Conservation (phyloP, 2,113 vertebrate genomes). For the Pelvicachromis taeniatus region DNA sequence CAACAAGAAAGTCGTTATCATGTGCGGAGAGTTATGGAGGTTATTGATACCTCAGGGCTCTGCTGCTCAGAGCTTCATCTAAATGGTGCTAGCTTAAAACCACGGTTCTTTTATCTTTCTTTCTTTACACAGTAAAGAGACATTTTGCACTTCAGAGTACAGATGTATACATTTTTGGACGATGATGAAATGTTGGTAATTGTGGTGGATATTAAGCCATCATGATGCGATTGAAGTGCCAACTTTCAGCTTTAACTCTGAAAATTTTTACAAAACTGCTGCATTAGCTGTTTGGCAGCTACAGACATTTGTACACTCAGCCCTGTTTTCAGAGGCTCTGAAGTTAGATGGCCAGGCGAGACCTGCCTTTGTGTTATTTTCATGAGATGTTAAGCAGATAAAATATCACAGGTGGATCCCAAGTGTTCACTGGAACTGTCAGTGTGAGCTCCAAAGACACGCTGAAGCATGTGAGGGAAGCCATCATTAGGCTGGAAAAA, state of each 20-base stretch:
- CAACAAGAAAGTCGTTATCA: background rate
- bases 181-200: background rate
- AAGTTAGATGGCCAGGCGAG: background rate
- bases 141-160: background rate
- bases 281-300: background rate
- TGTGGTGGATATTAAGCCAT: background rate
- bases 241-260: background rate
- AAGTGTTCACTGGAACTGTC: background rate
- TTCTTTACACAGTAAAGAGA: background rate
- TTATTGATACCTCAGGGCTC: background rate
- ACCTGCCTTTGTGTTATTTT: background rate
- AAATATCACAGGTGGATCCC: background rate
- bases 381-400: no score
- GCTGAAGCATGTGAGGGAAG: background rate
- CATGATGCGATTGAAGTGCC: background rate
- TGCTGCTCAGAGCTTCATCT: background rate
- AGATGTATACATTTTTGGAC: background rate
- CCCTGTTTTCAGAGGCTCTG: no score
- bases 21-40: background rate
- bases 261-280: background rate
- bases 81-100: background rate
- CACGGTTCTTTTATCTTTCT: background rate
- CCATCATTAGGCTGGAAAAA: background rate
- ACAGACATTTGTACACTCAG: background rate
- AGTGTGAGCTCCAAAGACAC: background rate